phyloP scores from a whole-genome alignment of 2,888 invertebrate species.

The Leptopilina drosophilae region DNA sequence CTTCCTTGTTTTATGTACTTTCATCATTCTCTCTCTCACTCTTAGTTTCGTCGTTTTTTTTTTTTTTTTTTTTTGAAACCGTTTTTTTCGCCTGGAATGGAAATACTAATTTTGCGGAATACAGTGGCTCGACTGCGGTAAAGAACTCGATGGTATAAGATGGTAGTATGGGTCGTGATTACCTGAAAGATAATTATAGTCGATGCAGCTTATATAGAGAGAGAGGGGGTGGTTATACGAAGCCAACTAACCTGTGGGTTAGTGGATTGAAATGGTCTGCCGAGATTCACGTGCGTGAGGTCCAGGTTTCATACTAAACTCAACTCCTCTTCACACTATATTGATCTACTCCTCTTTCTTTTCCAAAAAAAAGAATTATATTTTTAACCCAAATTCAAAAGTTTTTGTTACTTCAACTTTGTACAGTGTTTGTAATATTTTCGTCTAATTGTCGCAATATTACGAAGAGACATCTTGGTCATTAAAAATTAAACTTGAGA shows the following conservation, averaged over 20 bases:
- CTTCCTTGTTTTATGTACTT: conserved; percentile 45
- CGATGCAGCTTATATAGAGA: conserved; percentile 59
- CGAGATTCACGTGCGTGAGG: conserved; percentile 49
- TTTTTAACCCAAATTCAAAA: no score
- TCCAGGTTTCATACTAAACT: conserved; percentile 52
- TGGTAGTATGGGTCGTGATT: conserved; percentile 75
- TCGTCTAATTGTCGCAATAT: no score
- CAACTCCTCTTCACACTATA: background rate
- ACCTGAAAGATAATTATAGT: conserved; percentile 76
- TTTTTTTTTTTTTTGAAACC: conserved; percentile 51
- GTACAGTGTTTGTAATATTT: no score
- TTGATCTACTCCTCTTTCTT: no score
- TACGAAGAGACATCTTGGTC: no score
- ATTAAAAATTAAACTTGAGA: no score
- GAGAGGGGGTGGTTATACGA: conserved; percentile 53
- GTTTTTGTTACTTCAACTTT: no score
- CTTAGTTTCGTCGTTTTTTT: conserved; percentile 52
- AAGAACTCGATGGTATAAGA: conserved; percentile 68
- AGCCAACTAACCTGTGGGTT: conserved; percentile 50
- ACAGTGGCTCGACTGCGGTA: conserved; percentile 76
- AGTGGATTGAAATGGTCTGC: conserved; percentile 46
- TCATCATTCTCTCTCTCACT: conserved; percentile 45
- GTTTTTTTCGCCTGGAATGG: conserved; percentile 69
- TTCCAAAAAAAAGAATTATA: no score
- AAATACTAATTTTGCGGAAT: conserved; percentile 78